Percentiles rank a stretch among this genome's conserved stretches.
Evolutionary conservation across 2,888 invertebrate genomes (phyloP).

Genomic region (Dioctria rufipes): DNA sequence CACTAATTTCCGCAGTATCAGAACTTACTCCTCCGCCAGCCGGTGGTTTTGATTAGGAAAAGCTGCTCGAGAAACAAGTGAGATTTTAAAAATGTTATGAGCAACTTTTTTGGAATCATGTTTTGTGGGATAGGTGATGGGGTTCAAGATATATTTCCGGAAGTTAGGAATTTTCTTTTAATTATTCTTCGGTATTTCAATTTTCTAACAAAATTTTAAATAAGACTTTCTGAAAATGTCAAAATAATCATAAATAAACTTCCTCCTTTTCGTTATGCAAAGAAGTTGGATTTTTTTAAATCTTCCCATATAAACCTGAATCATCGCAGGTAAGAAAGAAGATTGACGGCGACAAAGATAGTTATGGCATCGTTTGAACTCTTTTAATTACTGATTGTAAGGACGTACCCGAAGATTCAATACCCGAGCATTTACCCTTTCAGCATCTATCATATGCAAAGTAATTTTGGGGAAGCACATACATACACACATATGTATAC

Average conservation of each 20-base stretch:
- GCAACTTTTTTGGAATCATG: background rate
- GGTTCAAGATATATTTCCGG: conserved; percentile 38
- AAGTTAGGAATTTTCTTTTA: background rate
- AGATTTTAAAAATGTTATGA: background rate
- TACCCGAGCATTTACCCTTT: background rate
- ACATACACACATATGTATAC: conserved; percentile 3
- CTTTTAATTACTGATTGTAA: background rate
- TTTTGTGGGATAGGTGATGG: conserved; percentile 36
- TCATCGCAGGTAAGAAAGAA: background rate
- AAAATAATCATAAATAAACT: conserved; percentile 13
- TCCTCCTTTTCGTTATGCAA: conserved; percentile 2
- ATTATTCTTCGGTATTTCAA: background rate
- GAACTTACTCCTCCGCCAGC: too few species aligned
- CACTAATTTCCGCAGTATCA: conserved; percentile 28
- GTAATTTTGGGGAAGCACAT: conserved; percentile 3
- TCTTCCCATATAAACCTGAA: background rate
- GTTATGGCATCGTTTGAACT: background rate
- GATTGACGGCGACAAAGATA: background rate
- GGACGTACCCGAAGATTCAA: background rate
- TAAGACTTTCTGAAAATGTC: conserved; percentile 5
- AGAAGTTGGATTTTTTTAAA: background rate
- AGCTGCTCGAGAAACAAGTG: background rate
- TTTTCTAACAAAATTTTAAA: background rate
- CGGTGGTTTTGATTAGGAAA: conserved; percentile 33
- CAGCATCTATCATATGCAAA: conserved; percentile 20